Evolutionary conservation across 2,113 vertebrate species (phyloP).

Genomic region (Rissa tridactyla): DNA sequence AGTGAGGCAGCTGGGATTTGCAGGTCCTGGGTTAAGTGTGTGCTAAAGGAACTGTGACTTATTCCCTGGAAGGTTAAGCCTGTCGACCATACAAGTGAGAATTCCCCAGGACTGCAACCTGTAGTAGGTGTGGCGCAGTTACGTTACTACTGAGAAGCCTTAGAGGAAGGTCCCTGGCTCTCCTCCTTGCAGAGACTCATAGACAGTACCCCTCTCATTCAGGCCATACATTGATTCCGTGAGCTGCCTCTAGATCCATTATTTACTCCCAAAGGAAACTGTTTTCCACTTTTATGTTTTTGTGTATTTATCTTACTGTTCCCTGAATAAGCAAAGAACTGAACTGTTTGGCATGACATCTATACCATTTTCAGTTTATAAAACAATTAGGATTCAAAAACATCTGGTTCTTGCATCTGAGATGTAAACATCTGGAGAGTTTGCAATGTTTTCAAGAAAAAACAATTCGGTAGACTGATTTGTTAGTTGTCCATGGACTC

Average conservation of each 20-base stretch:
- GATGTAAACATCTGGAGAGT: not conserved
- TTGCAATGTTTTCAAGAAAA: not conserved
- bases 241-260: not conserved
- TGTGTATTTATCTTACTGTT: slow-evolving; percentile 3
- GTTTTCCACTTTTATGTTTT: not conserved
- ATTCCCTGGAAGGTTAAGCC: not conserved
- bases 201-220: not conserved
- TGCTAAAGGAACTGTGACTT: not conserved
- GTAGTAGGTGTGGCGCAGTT: not conserved
- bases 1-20: not conserved
- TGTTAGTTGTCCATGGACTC: not conserved
- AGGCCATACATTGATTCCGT: not conserved
- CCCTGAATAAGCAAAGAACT: not conserved
- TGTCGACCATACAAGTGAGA: not conserved
- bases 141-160: not conserved
- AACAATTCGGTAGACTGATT: not conserved
- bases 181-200: not conserved
- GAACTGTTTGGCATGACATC: not conserved
- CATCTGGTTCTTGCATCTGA: not conserved
- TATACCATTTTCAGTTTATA: not conserved
- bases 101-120: not conserved
- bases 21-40: not conserved
- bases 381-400: not conserved
- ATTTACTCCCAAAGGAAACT: not conserved
- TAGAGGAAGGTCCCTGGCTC: not conserved